These are phyloP conservation scores for Lordiphosa collinella DNA, from an alignment of 1,140 invertebrate genomes.

Conservation along the genomic window DNA sequence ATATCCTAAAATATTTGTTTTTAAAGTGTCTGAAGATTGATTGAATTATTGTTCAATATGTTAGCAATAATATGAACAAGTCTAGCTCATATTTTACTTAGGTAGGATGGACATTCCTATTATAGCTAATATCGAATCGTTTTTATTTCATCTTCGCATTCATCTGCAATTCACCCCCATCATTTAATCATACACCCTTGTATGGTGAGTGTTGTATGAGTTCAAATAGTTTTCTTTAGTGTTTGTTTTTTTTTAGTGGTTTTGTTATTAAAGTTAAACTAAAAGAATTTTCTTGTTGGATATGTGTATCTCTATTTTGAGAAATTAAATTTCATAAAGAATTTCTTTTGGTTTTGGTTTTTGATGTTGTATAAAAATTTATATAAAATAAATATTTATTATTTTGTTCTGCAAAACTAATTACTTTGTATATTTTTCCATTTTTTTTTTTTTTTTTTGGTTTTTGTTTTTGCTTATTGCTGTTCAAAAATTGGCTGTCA, in stretches of 20 bases:
- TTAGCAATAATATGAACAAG: no score
- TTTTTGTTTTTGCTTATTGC: conserved; percentile 27
- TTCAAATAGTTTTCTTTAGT: conserved; percentile 35
- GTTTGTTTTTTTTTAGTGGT: conserved; percentile 20
- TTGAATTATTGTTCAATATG: no score
- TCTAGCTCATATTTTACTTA: no score
- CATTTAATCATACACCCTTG: no score
- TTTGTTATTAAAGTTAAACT: conserved; percentile 36
- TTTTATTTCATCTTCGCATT: no score
- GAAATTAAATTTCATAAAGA: conserved; percentile 26
- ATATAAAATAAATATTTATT: conserved; percentile 67
- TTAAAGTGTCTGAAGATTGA: no score
- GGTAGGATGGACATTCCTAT: no score
- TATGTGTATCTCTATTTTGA: conserved; percentile 56
- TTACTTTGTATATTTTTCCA: conserved; percentile 15
- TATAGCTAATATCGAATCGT: no score
- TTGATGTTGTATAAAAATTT: conserved; percentile 66
- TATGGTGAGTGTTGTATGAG: conserved; percentile 19
- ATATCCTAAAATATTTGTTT: no score
- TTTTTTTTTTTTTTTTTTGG: neutral
- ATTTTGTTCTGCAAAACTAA: conserved; percentile 42
- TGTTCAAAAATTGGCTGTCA: conserved; percentile 46
- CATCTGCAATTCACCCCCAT: no score
- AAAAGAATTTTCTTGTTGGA: conserved; percentile 38
- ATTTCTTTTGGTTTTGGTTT: conserved; percentile 13